A percentile compares a stretch with the other conserved stretches of the same genome.
Evolutionary conservation across 2,797 vertebrate species (phyloP).

Genomic region (Chanos chanos): DNA sequence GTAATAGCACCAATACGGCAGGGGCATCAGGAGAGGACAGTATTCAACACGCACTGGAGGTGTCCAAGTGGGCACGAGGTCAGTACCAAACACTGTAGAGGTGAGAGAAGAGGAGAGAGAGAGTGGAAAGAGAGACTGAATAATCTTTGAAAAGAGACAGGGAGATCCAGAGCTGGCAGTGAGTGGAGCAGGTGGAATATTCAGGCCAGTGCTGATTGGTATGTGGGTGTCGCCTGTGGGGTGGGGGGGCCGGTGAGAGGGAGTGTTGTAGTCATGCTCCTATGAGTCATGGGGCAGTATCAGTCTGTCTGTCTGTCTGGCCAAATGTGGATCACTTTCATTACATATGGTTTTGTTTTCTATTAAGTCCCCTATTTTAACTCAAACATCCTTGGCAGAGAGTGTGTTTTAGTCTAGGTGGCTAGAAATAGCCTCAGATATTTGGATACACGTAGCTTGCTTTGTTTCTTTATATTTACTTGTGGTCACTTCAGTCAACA

Average conservation of each 20-base stretch:
- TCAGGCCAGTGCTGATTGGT: constrained; percentile 41
- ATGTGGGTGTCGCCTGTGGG: constrained; percentile 56
- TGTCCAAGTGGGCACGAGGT: constrained; percentile 54
- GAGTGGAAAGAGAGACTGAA: not conserved
- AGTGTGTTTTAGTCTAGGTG: constrained; percentile 20
- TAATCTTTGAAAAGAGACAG: constrained; percentile 16
- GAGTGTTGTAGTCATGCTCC: constrained; percentile 57
- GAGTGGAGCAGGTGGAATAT: constrained; percentile 56
- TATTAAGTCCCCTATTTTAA: not conserved
- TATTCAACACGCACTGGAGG: constrained; percentile 47
- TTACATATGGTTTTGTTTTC: constrained; percentile 27
- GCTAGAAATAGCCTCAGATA: constrained; percentile 4
- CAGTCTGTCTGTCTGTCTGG: constrained; percentile 53
- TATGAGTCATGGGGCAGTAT: constrained; percentile 62
- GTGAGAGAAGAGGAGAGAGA: not conserved
- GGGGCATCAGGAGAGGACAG: constrained; percentile 50
- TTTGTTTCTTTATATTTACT: too few relatives aligned
- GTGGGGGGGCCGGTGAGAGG: constrained; percentile 50
- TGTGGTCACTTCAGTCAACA: too few relatives aligned
- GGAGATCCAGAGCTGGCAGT: constrained; percentile 26
- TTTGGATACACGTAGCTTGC: constrained; percentile 5
- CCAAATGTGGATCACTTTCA: constrained; percentile 36
- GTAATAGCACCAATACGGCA: constrained; percentile 70
- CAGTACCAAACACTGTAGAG: constrained; percentile 38
- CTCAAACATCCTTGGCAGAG: constrained; percentile 12